Base-by-base conservation (phyloP, 92 coral and sea anemone genomes). In the Palythoa heliodiscus region DNA sequence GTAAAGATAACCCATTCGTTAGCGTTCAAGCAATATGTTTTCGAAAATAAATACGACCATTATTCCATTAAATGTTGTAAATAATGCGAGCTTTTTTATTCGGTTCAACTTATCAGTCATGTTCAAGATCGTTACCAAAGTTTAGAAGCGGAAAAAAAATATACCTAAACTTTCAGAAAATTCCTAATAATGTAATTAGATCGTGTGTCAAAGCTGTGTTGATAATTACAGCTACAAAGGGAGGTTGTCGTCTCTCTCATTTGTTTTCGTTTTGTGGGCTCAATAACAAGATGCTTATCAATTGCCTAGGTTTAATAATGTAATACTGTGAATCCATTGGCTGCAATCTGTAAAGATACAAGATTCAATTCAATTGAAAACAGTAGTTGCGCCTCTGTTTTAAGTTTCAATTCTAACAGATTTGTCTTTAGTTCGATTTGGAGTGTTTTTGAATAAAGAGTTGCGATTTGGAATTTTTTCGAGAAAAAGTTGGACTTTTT, bases 261-360 rank as follows among this genome's bases (percentile, higher is more conserved):
- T 76, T 76, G 63, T 76, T 76, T 76, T 25, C 48, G 29, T 76
- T 76, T 76, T 23, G 81, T 2, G 81, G 81, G 15, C 66, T 16
- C 68, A 76, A 54, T 76, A 76, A 76, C 63, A 54, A 76, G 81
- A 40, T 54, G 7, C 80, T 54, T 54, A 76, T 52, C 48, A 25
- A 37, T 54, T 15, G 24, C 1, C 29, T 25, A 23, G 67, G 13
- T 29, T 76, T 76, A 76, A 76, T 76, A 54, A 53, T 54, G 81
- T 37, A 53, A 29, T 11, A 11, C 24, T 64, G 52, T 4, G 48
- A 23, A 54, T 25, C 68, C 39, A 76, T 54, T 76, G 81, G 81
- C 53, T 76, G 39, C 4, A 6, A 53, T 72, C 25, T 15, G 63
- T 14, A 54, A 16, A 76, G 66, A 29, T 3, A 54, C 22, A 17